Base-by-base conservation (phyloP, 2,113 vertebrate genomes). In the Pseudolaguvia tuberculata region DNA sequence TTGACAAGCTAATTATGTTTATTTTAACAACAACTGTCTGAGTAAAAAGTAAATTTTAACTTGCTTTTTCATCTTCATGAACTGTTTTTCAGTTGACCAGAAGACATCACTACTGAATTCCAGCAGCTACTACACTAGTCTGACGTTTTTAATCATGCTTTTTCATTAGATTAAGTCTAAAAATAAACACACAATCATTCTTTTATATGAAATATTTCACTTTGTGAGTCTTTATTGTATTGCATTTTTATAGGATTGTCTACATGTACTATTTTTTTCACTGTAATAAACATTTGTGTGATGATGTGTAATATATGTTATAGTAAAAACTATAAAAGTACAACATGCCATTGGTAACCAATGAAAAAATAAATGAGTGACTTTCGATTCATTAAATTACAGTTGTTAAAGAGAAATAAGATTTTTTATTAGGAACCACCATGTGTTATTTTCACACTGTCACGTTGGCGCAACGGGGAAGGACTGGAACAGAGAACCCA, bases 1-100 rank as follows among this genome's bases (percentile, higher is more conserved):
- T 52, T 85, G 76, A 62, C 80, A 84, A 69, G 29, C 58, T 74
- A 83, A 84, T 84, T 50, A 78, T 65, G 79, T 72, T 59, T 58
- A 66, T 45, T 81, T 67, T 79, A 82, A 59, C 29, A 31, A 78
- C 69, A 75, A 84, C 25, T 66, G 56, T 66, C 62, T 76, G 25
- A 75, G 72, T 50, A 74, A 80, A 70, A 82, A 76, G 21, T 51
- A 45, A 61, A 50, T 69, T 42, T 52, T n/a, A 25, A 17, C 63
- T 66, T 47, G 72, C 56, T 75, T 29, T 66, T 75, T 65, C 14
- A 39, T 63, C 14, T 53, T 50, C 11, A 11, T 73, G 47, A 62
- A 63, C n/a, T 6, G 23, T 12, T 63, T 42, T 45, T 13, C n/a
- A 23, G 15, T 23, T 47, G 18, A 39, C 39, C 13, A 7, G 6